phyloP scores from a whole-genome alignment of 1,140 invertebrate genomes.

The Atta texana region DNA sequence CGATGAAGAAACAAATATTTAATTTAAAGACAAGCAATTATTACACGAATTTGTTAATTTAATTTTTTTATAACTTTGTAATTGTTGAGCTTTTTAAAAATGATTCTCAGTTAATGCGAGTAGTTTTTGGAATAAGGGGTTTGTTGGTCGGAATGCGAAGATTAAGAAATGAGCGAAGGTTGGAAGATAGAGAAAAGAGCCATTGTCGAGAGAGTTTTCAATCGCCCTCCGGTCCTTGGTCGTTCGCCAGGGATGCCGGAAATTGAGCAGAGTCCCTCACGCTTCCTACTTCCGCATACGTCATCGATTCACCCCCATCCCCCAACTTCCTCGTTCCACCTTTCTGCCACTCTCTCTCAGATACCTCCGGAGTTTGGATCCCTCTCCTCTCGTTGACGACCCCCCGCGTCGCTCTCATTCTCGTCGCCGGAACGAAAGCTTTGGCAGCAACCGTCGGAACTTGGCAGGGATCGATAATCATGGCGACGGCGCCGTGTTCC shows the following conservation, averaged over 20 bases:
- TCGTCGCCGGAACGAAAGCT: conserved; percentile 51
- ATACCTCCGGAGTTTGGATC: conserved; percentile 49
- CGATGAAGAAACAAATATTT: not conserved
- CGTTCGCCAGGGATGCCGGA: conserved; percentile 67
- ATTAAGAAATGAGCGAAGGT: conserved; percentile 20
- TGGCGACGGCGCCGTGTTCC: conserved; percentile 70
- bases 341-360: conserved; percentile 49
- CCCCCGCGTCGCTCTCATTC: conserved; percentile 6
- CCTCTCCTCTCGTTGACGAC: conserved; percentile 28
- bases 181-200: conserved; percentile 26
- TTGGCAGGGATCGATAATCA: conserved; percentile 70
- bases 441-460: conserved; percentile 55
- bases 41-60: conserved; percentile 11
- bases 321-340: conserved; percentile 42
- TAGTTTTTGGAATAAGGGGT: conserved; percentile 9
- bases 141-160: not conserved
- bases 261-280: conserved; percentile 73
- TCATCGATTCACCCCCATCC: conserved; percentile 62
- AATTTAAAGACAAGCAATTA: not conserved
- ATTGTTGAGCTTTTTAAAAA: not conserved
- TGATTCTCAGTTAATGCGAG: not conserved
- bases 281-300: conserved; percentile 74
- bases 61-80: conserved; percentile 3
- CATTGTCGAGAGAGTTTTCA: conserved; percentile 42
- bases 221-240: conserved; percentile 22